phyloP scores from a whole-genome alignment of 2,797 vertebrate species.

The Sciaenops ocellatus region DNA sequence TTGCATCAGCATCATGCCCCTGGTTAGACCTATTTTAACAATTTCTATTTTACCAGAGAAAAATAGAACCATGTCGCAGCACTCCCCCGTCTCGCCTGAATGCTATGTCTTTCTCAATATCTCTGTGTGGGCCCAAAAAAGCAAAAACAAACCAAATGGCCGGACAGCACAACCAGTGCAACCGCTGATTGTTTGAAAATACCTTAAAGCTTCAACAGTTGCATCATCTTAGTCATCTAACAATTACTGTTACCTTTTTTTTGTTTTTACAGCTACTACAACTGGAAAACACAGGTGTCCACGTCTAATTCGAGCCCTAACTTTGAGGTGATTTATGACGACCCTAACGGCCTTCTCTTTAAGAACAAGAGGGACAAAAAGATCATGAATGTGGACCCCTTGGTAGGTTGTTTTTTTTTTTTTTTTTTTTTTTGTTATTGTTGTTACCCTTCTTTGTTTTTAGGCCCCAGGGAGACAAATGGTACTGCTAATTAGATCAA shows the following conservation, averaged over 20 bases:
- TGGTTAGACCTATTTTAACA: slow-evolving; percentile 15
- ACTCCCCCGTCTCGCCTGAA: neutral
- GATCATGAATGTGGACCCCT: slow-evolving; percentile 89
- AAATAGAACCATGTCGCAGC: neutral
- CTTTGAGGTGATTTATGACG: slow-evolving; percentile 89
- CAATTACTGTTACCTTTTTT: slow-evolving; percentile 9
- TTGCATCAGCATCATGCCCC: neutral
- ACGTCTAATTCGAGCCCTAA: slow-evolving; percentile 86
- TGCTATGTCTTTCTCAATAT: slow-evolving; percentile 12
- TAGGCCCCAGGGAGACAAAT: slow-evolving; percentile 39
- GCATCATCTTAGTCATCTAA: neutral
- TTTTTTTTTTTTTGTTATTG: slow-evolving; percentile 33
- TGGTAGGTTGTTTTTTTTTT: slow-evolving; percentile 79
- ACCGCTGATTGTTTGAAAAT: neutral
- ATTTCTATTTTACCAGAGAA: slow-evolving; percentile 14
- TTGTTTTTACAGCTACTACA: slow-evolving; percentile 88
- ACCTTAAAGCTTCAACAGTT: neutral
- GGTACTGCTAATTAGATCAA: slow-evolving; percentile 27
- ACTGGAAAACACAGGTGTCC: slow-evolving; percentile 88
- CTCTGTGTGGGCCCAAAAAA: slow-evolving; percentile 15
- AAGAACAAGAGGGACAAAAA: slow-evolving; percentile 88
- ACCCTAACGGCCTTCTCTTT: slow-evolving; percentile 87
- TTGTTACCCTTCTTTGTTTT: slow-evolving; percentile 41
- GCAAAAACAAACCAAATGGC: slow-evolving; percentile 19
- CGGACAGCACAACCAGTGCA: neutral